A percentile compares a stretch with the other conserved stretches of the same genome.
phyloP scores from a whole-genome alignment of 2,797 vertebrate species.

The Enteromius argenteus region DNA sequence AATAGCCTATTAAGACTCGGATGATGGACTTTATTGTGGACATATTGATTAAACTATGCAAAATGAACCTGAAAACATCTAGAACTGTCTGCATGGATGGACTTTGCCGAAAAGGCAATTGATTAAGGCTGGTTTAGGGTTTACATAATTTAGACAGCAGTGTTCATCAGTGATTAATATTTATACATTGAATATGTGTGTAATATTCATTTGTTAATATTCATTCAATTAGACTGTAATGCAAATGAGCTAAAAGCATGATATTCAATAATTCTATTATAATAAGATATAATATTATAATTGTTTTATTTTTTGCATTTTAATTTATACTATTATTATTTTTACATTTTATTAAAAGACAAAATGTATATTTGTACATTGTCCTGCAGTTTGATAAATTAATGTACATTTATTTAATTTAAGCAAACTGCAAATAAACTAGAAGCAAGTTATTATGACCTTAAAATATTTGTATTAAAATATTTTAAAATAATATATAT shows the following conservation, averaged over 20 bases:
- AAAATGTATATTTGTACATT: neutral
- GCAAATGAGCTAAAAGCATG: neutral
- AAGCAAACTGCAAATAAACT: neutral
- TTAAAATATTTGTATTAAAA: neutral
- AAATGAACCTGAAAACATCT: neutral
- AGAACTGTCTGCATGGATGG: neutral
- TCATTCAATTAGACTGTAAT: no score
- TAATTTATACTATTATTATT: neutral
- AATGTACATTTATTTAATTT: neutral
- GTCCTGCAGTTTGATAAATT: neutral
- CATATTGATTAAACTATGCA: neutral
- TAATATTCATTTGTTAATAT: no score
- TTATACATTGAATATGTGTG: neutral
- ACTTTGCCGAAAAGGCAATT: neutral
- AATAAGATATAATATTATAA: neutral
- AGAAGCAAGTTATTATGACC: neutral
- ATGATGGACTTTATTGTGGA: neutral
- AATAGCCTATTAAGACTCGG: slow-evolving; percentile 16
- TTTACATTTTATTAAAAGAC: neutral
- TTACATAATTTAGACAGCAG: neutral
- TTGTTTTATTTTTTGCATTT: neutral
- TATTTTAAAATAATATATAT: neutral
- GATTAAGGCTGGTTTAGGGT: neutral
- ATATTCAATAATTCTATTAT: neutral
- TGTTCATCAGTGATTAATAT: neutral